Evolutionary conservation across 2,113 vertebrate species (phyloP).

Genomic region (Gadus macrocephalus): DNA sequence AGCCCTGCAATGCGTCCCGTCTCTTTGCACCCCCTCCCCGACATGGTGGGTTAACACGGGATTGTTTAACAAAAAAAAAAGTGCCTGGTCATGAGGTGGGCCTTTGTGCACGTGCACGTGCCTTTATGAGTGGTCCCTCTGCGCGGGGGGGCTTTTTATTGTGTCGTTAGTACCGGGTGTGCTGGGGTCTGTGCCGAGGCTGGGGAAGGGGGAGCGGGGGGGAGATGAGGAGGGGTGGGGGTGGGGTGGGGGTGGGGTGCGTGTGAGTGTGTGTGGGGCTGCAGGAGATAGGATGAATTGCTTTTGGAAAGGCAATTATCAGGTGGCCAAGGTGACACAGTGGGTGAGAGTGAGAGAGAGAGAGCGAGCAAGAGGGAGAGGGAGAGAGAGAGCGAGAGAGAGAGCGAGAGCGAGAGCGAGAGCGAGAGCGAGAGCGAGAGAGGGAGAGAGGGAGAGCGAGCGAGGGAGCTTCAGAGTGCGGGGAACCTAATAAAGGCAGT

Average conservation of each 20-base stretch:
- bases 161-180: slow-evolving; percentile 53
- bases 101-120: no score
- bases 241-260: not conserved
- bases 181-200: slow-evolving; percentile 36
- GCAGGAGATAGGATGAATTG: slow-evolving; percentile 32
- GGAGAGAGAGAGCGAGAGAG: not conserved
- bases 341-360: not conserved
- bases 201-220: not conserved
- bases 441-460: not conserved
- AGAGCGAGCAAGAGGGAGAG: not conserved
- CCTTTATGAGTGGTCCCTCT: slow-evolving; percentile 25
- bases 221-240: not conserved
- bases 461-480: not conserved
- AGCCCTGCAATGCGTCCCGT: slow-evolving; percentile 9
- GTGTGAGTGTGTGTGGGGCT: not conserved
- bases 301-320: slow-evolving; percentile 61
- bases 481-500: not conserved
- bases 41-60: slow-evolving; percentile 19
- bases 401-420: not conserved
- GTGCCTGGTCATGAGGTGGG: no score
- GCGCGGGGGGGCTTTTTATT: slow-evolving; percentile 54
- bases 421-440: not conserved
- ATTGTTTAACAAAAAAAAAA: slow-evolving; percentile 31
- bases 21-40: slow-evolving; percentile 14
- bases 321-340: slow-evolving; percentile 53